Base-by-base conservation (phyloP, 2,888 invertebrate genomes). In the Tryphoninae sp. region DNA sequence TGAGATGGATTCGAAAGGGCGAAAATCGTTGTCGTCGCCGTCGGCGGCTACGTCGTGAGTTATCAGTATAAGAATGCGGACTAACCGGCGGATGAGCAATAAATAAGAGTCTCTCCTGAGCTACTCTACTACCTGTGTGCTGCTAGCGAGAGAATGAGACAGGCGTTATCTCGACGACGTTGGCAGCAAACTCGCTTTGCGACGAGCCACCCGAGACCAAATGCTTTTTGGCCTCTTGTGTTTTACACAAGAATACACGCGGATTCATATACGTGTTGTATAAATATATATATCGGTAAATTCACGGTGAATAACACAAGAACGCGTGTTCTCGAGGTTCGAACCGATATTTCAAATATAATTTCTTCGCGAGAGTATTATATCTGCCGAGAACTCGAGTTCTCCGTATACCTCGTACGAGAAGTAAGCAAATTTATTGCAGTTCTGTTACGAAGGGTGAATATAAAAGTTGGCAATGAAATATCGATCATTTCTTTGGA, bases 41-140 rank as follows among this genome's bases (percentile, higher is more conserved):
- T 49, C 8, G 22, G 33, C 53, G 69, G 33, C 62, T 16, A 9
- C 80, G 72, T 72, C 82, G 79, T 64, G 83, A 78, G 84, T 83
- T 87, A 87, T 87, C 87, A 58, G 81, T 81, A 59, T 26, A 86
- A 87, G 87, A 88, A 88, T 88, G 87, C 84, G 84, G 86, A 86
- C 87, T 80, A 80, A 86, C 86, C 84, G 80, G 85, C 79, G 84
- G 77, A 85, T 78, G 79, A 86, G 81, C 80, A 84, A 86, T 86
- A 88, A 88, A 88, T 86, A 88, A 86, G 80, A 61, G 74, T 78
- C 45, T 79, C 86, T 86, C 85, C 86, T 84, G 26, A 26, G 53
- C 65, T 65, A 13, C 74, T 19, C 77, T 77, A 76, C 77, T 81
- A 81, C 69, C 69, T 86, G 84, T 82, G 81, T 69, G 78, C 84